Evolutionary conservation across 1,140 invertebrate species (phyloP).

Genomic region (Musca domestica): DNA sequence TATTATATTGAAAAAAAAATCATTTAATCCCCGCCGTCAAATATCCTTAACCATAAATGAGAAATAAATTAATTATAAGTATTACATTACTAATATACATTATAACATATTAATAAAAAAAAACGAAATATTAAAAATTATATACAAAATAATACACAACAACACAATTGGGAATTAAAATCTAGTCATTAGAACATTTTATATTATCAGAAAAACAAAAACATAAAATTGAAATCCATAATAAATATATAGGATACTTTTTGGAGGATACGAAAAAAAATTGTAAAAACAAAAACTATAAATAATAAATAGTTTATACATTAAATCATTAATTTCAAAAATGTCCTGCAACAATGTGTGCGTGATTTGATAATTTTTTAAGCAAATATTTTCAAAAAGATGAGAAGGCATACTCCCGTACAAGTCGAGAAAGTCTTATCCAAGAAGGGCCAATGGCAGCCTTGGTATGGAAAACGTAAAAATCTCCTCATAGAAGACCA

Average conservation of each 20-base stretch:
- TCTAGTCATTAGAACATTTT: constrained; percentile 12
- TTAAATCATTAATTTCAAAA: constrained; percentile 1
- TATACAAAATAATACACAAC: constrained; percentile 10
- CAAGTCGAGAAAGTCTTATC: too few relatives aligned
- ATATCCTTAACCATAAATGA: constrained; percentile 18
- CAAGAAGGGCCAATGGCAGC: too few relatives aligned
- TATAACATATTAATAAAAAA: constrained; percentile 14
- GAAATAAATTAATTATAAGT: constrained; percentile 3
- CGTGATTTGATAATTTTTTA: too few relatives aligned
- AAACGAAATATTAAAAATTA: too few relatives aligned
- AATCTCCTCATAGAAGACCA: too few relatives aligned
- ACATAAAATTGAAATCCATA: neutral
- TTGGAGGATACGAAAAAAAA: too few relatives aligned
- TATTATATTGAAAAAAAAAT: constrained; percentile 15
- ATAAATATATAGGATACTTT: too few relatives aligned
- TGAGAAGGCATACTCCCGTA: too few relatives aligned
- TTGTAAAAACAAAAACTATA: neutral
- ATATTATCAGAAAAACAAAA: constrained; percentile 4
- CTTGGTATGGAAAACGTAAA: too few relatives aligned
- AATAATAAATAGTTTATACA: neutral
- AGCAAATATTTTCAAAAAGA: too few relatives aligned
- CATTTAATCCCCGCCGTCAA: constrained; percentile 28
- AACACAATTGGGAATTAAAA: constrained; percentile 22
- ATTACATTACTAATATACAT: constrained; percentile 13
- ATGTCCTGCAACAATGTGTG: too few relatives aligned